phyloP scores from a whole-genome alignment of 1,140 invertebrate species.

The Monochamus saltuarius region DNA sequence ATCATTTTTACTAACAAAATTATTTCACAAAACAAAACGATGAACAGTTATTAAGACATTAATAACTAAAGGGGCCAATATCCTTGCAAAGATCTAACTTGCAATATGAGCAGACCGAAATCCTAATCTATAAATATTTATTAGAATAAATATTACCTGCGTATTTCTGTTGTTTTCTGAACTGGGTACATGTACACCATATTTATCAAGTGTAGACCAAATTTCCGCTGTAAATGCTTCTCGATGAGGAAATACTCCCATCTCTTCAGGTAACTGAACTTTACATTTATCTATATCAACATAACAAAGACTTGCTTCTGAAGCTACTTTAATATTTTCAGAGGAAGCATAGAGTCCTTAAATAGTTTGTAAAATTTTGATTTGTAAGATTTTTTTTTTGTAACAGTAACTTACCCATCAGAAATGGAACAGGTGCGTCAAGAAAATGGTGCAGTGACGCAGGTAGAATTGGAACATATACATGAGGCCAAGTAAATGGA shows the following conservation, averaged over 20 bases:
- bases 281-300: conserved; percentile 93
- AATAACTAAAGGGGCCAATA: too few species aligned
- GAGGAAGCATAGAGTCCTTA: conserved; percentile 58
- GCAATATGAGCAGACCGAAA: too few species aligned
- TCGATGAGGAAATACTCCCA: conserved; percentile 89
- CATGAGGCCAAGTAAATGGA: conserved; percentile 97
- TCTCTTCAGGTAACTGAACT: conserved; percentile 92
- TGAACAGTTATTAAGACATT: too few species aligned
- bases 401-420: conserved; percentile 78
- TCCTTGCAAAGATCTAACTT: too few species aligned
- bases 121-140: background rate
- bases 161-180: conserved; percentile 42
- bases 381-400: background rate
- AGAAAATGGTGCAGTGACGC: conserved; percentile 94
- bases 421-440: conserved; percentile 97
- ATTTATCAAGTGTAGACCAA: conserved; percentile 75
- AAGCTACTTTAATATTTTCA: conserved; percentile 57
- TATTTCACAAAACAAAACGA: too few species aligned
- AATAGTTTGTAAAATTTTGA: background rate
- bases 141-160: conserved; percentile 38
- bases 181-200: conserved; percentile 58
- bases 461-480: conserved; percentile 98
- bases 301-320: conserved; percentile 87
- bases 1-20: too few species aligned
- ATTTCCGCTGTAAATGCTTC: conserved; percentile 86